Evolutionary conservation across 37 sponge, comb jelly and placozoan species (phyloP).

Genomic region (Petrosia ficiformis): DNA sequence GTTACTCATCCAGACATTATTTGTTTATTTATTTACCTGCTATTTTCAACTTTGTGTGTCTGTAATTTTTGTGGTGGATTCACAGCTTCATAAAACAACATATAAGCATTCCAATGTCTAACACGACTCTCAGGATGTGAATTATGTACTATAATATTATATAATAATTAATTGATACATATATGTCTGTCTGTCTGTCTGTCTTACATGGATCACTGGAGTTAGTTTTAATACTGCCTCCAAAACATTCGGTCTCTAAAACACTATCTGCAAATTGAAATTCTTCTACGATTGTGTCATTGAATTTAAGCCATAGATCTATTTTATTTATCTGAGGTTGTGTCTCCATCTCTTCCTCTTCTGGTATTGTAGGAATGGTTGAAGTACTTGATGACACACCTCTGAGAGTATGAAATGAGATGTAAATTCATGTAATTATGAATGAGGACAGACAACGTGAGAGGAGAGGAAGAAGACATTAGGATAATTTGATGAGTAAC

Average conservation of each 20-base stretch:
- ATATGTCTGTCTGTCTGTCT: background rate
- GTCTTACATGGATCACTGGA: conserved; percentile 34
- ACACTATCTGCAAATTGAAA: conserved; percentile 61
- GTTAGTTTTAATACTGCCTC: conserved; percentile 83
- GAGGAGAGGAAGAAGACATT: too few relatives aligned
- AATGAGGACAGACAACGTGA: background rate
- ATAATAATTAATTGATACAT: background rate
- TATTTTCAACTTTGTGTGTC: too few relatives aligned
- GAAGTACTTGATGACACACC: too few relatives aligned
- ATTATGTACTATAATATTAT: conserved; percentile 1
- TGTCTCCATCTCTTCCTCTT: conserved; percentile 4
- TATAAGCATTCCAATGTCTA: conserved; percentile 92
- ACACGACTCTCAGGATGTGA: conserved; percentile 45
- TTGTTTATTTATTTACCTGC: background rate
- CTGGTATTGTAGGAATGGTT: conserved; percentile 4
- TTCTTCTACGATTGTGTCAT: conserved; percentile 86
- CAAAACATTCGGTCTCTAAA: conserved; percentile 91
- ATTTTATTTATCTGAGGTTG: background rate
- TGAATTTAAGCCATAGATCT: conserved; percentile 85
- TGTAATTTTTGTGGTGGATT: too few relatives aligned
- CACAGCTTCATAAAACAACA: conserved; percentile 87
- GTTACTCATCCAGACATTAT: background rate
- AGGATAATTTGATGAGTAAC: too few relatives aligned
- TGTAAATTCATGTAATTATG: background rate
- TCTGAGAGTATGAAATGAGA: background rate